These are phyloP conservation scores for Cepphus grylle DNA, from an alignment of 2,113 vertebrate species.

Conservation along the genomic window DNA sequence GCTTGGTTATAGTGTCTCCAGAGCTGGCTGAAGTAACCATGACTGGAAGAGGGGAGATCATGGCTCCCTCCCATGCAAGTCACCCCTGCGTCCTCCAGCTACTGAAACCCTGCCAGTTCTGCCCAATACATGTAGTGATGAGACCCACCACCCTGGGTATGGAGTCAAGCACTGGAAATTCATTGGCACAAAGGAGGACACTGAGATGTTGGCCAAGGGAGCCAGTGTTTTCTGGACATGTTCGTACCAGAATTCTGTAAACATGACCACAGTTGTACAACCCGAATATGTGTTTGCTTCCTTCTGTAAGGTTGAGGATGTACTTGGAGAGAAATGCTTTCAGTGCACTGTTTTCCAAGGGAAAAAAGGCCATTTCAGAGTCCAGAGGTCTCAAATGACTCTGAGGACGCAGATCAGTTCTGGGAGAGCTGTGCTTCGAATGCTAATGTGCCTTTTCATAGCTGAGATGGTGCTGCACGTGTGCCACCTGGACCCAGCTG, in stretches of 20 bases:
- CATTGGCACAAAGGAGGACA: background rate
- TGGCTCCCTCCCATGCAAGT: background rate
- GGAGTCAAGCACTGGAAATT: background rate
- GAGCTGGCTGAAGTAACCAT: background rate
- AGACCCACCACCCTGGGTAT: background rate
- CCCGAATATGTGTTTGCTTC: background rate
- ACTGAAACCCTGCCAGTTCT: background rate
- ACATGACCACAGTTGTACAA: background rate
- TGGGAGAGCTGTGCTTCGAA: fast-evolving
- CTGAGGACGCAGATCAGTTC: background rate
- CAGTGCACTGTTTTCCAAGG: background rate
- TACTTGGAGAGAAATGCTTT: background rate
- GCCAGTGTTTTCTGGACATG: background rate
- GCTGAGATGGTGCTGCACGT: background rate
- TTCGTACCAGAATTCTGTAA: background rate
- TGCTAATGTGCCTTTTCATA: background rate
- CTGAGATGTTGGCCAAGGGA: background rate
- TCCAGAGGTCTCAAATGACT: background rate
- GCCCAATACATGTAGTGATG: background rate
- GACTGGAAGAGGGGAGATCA: background rate
- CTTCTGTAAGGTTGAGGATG: background rate
- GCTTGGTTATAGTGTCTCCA: background rate
- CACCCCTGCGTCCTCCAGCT: background rate
- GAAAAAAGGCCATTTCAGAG: background rate
- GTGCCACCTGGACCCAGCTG: background rate